These are phyloP conservation scores for Solen grandis DNA, from an alignment of 1,140 invertebrate genomes.

Conservation along the genomic window DNA sequence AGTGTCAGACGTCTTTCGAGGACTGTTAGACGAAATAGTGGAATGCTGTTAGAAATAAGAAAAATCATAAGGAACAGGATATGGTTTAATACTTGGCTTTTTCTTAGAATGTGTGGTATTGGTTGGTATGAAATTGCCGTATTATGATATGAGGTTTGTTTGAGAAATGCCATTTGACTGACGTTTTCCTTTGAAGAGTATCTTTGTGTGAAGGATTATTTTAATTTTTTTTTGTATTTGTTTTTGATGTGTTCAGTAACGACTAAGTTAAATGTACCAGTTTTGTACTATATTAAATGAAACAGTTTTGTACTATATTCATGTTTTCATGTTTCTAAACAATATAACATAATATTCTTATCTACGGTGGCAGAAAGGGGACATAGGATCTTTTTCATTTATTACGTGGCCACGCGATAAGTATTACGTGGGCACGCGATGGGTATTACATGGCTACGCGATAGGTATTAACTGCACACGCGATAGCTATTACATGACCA, in stretches of 20 bases:
- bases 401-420: neutral
- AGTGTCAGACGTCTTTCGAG: slow-evolving; percentile 9
- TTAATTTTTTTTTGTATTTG: neutral
- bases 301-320: no score
- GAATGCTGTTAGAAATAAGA: slow-evolving; percentile 7
- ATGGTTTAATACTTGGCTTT: slow-evolving; percentile 22
- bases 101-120: neutral
- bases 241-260: no score
- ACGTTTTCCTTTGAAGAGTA: slow-evolving; percentile 19
- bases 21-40: slow-evolving; percentile 1
- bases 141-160: slow-evolving; percentile 21
- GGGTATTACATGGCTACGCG: no score
- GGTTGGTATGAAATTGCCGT: slow-evolving; percentile 13
- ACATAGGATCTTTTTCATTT: neutral
- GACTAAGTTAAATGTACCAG: no score
- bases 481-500: no score
- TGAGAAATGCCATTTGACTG: slow-evolving; percentile 24
- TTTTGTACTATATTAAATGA: no score
- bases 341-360: slow-evolving; percentile 12
- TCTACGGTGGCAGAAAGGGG: no score
- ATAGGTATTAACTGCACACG: no score
- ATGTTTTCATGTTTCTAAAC: no score
- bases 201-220: slow-evolving; percentile 12
- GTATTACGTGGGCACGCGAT: no score
- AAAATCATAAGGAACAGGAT: slow-evolving; percentile 8